Conservation (phyloP, 2,797 vertebrate species). For the Alosa sapidissima region DNA sequence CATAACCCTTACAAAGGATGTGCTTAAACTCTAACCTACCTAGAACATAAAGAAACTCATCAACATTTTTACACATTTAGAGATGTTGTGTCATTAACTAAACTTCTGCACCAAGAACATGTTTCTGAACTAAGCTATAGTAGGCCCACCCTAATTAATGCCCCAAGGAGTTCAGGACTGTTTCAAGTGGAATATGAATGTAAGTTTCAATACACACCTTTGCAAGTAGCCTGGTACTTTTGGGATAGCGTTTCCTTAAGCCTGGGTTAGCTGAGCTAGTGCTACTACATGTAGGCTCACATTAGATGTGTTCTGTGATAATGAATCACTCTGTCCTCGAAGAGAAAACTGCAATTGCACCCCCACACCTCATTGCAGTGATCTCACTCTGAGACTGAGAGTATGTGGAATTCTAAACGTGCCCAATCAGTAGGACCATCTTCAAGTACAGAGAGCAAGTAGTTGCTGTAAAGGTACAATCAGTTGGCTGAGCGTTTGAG, state of each 20-base stretch:
- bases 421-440: background rate
- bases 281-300: background rate
- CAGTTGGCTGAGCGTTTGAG: background rate
- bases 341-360: conserved; percentile 38
- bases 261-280: background rate
- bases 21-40: background rate
- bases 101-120: background rate
- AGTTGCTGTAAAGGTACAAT: background rate
- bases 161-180: background rate
- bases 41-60: background rate
- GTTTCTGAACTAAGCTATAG: background rate
- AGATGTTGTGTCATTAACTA: background rate
- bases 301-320: conserved; percentile 16
- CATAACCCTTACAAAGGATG: background rate
- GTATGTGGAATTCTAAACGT: background rate
- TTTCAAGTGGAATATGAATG: background rate
- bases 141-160: background rate
- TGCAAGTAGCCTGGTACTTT: background rate
- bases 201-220: background rate
- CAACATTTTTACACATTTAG: background rate
- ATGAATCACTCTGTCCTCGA: conserved; percentile 3
- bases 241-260: background rate
- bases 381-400: conserved; percentile 26
- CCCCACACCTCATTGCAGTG: conserved; percentile 31
- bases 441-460: background rate